Evolutionary conservation across 2,888 invertebrate species (phyloP), one percentile per base, ranked within the genome.

Genomic region (Hypsopygia costalis): DNA sequence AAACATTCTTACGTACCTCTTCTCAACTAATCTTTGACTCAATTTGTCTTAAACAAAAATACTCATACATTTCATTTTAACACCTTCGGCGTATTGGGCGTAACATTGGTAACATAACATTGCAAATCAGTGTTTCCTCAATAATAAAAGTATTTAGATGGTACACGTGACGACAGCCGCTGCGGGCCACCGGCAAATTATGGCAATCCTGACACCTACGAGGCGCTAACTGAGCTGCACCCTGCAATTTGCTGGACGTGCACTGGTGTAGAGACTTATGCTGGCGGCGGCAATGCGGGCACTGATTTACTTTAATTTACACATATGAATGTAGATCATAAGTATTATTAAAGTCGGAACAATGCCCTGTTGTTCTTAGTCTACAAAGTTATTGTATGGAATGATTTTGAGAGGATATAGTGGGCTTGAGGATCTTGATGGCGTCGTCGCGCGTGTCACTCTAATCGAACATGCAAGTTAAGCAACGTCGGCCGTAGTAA

Each of bases 201-300:
- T 76, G 81, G 88, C 88, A 87, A 89, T 88, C 73, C 74, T 80
- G 79, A 88, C 89, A 89, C 89, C 89, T 89, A 74, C 69, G 72
- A 89, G 88, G 87, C 80, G 89, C 83, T 89, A 89, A 89, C 89
- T 80, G 81, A 55, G 56, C 48, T 53, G 66, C 64, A 79, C 75
- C 86, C 86, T 78, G 54, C 78, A 88, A 87, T 88, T 88, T 87
- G 69, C 64, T 45, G 56, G 69, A 77, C 77, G 74, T 80, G 78
- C 65, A 68, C 49, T 50, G 49, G 46, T 42, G 43, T 28, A 40
- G 47, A 47, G 40, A 27, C 22, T 31, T 20, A 22, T 8, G 42
- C 50, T 41, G 47, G 45, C 51, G 53, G 53, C 47, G 42, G 42
- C 36, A 34, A 43, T 52, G 47, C 58, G 46, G 51, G 63, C 68